Percentiles rank a stretch among this genome's conserved stretches.
Conservation (phyloP, 2,113 vertebrate species). For the Pluvialis apricaria region DNA sequence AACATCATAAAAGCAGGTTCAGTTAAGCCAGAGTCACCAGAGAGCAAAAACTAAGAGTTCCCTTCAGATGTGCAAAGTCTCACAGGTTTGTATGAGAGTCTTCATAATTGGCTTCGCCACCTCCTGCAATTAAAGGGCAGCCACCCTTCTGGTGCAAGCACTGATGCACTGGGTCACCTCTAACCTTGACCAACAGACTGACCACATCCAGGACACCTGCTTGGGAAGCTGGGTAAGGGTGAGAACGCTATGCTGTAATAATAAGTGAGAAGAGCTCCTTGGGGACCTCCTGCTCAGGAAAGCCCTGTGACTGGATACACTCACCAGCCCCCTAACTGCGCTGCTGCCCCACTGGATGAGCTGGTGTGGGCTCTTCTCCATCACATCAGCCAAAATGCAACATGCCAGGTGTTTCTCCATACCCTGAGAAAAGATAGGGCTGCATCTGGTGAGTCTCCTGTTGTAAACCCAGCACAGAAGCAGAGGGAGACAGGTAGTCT, state of each 20-base stretch:
- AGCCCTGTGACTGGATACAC: rapidly evolving
- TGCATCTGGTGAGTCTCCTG: neutral
- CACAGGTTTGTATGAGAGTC: neutral
- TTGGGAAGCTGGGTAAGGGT: neutral
- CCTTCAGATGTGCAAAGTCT: neutral
- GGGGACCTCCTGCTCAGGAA: neutral
- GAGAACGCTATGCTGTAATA: rapidly evolving
- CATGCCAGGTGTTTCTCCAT: neutral
- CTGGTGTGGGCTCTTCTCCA: rapidly evolving
- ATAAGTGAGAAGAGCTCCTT: neutral
- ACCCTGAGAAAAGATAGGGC: neutral
- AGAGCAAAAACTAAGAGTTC: neutral
- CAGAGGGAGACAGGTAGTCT: neutral
- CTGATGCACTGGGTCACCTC: too few species aligned
- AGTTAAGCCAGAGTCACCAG: neutral
- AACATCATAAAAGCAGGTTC: neutral
- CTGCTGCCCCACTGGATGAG: neutral
- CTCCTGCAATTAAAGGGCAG: neutral
- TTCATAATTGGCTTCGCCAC: neutral
- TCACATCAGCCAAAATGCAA: neutral
- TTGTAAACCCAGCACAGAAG: neutral
- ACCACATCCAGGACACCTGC: neutral
- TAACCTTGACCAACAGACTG: neutral
- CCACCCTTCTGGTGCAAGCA: neutral
- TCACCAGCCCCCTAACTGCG: neutral